Base-by-base conservation (phyloP, 2,888 invertebrate species). In the Drosophila paucipuncta region DNA sequence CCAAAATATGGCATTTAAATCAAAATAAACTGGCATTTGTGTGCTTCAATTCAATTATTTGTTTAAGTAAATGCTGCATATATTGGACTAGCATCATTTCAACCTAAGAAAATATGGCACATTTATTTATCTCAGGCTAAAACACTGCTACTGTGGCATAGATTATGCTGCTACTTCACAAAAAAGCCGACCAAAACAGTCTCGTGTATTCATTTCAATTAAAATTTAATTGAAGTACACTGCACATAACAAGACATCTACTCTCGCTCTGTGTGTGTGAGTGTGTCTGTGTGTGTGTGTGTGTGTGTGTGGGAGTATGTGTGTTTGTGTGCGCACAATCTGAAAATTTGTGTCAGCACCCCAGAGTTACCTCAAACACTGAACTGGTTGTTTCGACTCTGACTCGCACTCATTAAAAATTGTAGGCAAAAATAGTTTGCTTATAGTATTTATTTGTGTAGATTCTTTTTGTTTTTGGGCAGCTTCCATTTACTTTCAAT, bases 221-320 rank as follows among this genome's bases (percentile, higher is more conserved):
- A 89, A 90, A 90, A 74, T 87, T 88, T 90, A 89, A 87, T 87
- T 87, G 86, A 88, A 88, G 83, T 85, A 83, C 85, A 68, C 63
- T 68, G 65, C 76, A 73, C 31, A 37, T 50, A 57, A 57, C 73
- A 73, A 68, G 82, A 69, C 71, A 60, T 71, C 67, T 57, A 57
- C 7, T 43, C 16, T 39, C 2, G 11, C 13, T 30, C 18, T 49
- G 18, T 57, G 43, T 25, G 52, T 49, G 33, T 28, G 50, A 7
- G 41, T 53, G 52, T 64, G 49, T n/a, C 43, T 49, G 41, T 39
- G 22, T 39, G 57, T 39, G 4, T 39, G 43, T 43, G 7, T 22
- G 4, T 22, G 13, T 50, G 47, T 39, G 22, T 39, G 57, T 53
- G 6, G 4, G 41, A 10, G 41, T n/a, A 4, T 41, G n/a, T n/a